Conservation (phyloP, 2,888 invertebrate genomes). For the Tachina grossa region DNA sequence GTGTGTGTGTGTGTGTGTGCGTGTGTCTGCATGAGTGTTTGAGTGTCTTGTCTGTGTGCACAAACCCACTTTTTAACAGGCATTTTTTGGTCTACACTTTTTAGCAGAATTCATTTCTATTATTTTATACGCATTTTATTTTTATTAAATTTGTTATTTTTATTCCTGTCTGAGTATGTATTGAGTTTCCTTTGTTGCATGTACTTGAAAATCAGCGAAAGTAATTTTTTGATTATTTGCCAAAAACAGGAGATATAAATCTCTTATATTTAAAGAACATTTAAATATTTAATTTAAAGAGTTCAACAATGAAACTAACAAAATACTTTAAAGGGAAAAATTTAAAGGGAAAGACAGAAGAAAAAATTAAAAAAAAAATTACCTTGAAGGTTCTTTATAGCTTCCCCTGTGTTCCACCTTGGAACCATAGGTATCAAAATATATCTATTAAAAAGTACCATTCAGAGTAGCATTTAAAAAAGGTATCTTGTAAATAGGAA, state of each 20-base stretch:
- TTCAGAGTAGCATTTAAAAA: too few relatives aligned
- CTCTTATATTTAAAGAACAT: constrained; percentile 11
- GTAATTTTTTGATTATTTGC: constrained; percentile 58
- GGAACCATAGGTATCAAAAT: too few relatives aligned
- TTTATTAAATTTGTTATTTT: constrained; percentile 47
- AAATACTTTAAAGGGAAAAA: too few relatives aligned
- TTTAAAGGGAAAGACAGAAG: too few relatives aligned
- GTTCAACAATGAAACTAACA: background rate
- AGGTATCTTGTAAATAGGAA: too few relatives aligned
- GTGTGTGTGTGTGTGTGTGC: constrained; percentile 9
- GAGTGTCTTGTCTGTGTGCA: background rate
- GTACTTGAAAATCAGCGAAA: constrained; percentile 43
- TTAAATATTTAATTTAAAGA: background rate
- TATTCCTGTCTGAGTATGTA: constrained; percentile 31
- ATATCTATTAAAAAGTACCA: too few relatives aligned
- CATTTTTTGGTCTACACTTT: background rate
- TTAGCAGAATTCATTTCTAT: constrained; percentile 69
- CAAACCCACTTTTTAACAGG: constrained; percentile 3
- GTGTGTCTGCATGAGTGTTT: background rate
- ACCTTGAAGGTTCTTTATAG: too few relatives aligned
- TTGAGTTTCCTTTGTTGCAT: background rate
- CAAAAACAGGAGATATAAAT: constrained; percentile 15
- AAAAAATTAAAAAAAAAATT: too few relatives aligned
- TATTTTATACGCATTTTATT: constrained; percentile 51
- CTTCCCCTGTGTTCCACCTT: too few relatives aligned